Base-by-base conservation (phyloP, 2,113 vertebrate genomes). In the Orycteropus afer region DNA sequence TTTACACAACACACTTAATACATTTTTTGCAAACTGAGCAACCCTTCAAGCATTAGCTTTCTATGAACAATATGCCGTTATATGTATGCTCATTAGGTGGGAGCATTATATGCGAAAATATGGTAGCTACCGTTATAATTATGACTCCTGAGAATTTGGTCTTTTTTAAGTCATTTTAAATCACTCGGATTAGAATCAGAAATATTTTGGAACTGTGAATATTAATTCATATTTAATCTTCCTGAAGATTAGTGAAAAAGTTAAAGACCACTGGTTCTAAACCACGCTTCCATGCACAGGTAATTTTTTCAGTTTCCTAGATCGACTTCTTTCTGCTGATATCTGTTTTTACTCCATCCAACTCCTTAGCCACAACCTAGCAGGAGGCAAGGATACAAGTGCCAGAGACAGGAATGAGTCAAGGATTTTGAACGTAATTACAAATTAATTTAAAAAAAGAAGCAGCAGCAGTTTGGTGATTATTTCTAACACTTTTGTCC, bases 171-270 rank as follows among this genome's bases (percentile, higher is more conserved):
- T 9, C 8, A 0, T 40, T 74, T 63, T 51, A 67, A 74, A 61
- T 77, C 12, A 59, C 42, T 55, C 15, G 25, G 13, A 42, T 78
- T 63, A 49, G 18, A 84, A 53, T 57, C 25, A 91, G 4, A 92
- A 65, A 92, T 73, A 45, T n/a, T 90, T 93, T 67, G 34, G 53
- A 76, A 86, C 84, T 45, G 17, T 88, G 47, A 90, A 13, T 23
- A 47, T 77, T 80, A 90, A 67, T 94, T 25, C 22, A n/a, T n/a
- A n/a, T n/a, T n/a, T n/a, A n/a, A n/a, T n/a, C n/a, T n/a, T n/a
- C n/a, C n/a, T n/a, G n/a, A n/a, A 13, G 42, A 51, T 25, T 1
- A 85, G 5, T 74, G 13, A 45, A 92, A 82, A 23, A 67, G 74
- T 47, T 61, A 18, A 94, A 86, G 71, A 0, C n/a, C 18, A 74